Evolutionary conservation across 2,113 vertebrate species (phyloP), one percentile per base, ranked within the genome.

Genomic region (Rana temporaria): DNA sequence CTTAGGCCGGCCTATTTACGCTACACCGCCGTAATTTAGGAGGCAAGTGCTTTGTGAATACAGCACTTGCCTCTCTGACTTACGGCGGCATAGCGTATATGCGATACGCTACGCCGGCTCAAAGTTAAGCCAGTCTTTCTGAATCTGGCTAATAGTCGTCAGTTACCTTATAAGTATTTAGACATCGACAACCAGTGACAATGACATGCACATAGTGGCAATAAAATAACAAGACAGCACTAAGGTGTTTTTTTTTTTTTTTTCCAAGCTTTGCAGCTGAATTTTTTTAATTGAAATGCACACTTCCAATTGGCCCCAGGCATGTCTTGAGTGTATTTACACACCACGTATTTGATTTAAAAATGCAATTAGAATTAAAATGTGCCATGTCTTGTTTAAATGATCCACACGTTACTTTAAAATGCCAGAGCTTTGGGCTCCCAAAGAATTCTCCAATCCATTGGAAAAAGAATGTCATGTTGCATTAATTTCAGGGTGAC

Each of bases 281-380:
- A 82, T 82, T 82, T 73, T 74, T 55, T 56, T 74, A 82, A 82
- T 82, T 82, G 70, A 74, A 74, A 82, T 65, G 17, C 48, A 82
- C 79, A 82, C 79, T 66, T 82, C 22, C n/a, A 74, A 57, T 82
- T 65, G 55, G 79, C 79, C 60, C 3, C 14, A 56, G 79, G 79
- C 59, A 26, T 17, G 18, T 73, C 24, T 52, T 56, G n/a, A 74
- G 24, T 52, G 56, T 81, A 73, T 82, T 74, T 56, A 74, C 70
- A 65, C 55, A 38, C 16, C 20, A 55, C 52, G 38, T 57, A 48
- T 56, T 64, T 81, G 69, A 65, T 24, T 20, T 65, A 64, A 73
- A 81, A 74, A 64, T 56, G 64, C 34, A 73, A 82, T 64, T 74
- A 53, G 18, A 66, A 73, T 72, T 55, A 34, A 56, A 64, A 42